Conservation (phyloP, 2,888 invertebrate species). For the Erebia ligea region DNA sequence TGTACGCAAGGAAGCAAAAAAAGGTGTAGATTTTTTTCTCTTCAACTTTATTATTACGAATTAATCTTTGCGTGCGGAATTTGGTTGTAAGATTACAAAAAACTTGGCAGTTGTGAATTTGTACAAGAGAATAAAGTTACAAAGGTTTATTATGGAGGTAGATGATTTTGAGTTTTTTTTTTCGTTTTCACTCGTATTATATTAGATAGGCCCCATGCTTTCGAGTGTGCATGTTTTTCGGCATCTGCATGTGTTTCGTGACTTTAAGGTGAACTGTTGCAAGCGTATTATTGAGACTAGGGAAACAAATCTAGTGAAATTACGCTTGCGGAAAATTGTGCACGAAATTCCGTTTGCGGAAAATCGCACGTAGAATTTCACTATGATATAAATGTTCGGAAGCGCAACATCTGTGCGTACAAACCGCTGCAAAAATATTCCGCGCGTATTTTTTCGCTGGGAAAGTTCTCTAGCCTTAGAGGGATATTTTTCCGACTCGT, state of each 20-base stretch:
- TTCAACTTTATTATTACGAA: conserved; percentile 19
- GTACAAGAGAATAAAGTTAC: conserved; percentile 77
- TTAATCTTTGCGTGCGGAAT: conserved; percentile 39
- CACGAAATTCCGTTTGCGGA: too few species aligned
- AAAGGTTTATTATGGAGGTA: conserved; percentile 68
- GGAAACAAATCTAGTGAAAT: too few species aligned
- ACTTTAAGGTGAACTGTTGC: neutral
- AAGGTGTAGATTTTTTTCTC: conserved; percentile 31
- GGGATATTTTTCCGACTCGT: too few species aligned
- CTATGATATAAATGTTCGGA: too few species aligned
- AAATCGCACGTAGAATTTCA: too few species aligned
- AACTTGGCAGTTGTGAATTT: conserved; percentile 71
- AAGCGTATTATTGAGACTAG: neutral
- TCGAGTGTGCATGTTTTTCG: conserved; percentile 72
- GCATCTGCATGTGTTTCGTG: conserved; percentile 60
- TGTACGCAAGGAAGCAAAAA: conserved; percentile 25
- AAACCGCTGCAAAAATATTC: too few species aligned
- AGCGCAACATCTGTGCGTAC: too few species aligned
- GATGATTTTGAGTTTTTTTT: conserved; percentile 66
- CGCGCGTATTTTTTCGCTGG: too few species aligned
- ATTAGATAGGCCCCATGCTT: conserved; percentile 49
- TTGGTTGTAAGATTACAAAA: conserved; percentile 60
- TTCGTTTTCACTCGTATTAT: conserved; percentile 43
- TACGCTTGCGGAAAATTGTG: too few species aligned
- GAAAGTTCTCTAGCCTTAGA: too few species aligned